Evolutionary conservation across 1,140 invertebrate species (phyloP).

Genomic region (Zophobas atratus): DNA sequence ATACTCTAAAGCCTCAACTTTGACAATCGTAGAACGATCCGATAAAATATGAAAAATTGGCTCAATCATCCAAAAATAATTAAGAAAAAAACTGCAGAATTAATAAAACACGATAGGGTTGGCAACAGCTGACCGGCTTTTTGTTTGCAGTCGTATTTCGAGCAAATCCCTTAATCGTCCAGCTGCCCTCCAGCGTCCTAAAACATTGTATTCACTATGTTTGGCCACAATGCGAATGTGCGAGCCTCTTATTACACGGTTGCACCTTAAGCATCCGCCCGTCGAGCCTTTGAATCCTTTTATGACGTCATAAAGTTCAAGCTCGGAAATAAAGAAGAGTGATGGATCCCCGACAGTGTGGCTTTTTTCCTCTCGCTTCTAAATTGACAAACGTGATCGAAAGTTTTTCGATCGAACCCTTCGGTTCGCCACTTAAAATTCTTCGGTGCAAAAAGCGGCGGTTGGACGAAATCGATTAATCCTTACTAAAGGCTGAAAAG

Average conservation of each 20-base stretch:
- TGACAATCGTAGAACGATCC: no score
- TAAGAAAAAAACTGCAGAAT: no score
- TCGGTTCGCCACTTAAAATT: slow-evolving; percentile 12
- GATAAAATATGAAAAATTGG: no score
- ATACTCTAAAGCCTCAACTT: no score
- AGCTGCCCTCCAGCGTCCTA: background rate
- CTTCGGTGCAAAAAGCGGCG: slow-evolving; percentile 15
- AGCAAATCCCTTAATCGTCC: slow-evolving; percentile 6
- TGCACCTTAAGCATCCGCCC: background rate
- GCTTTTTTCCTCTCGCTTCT: background rate
- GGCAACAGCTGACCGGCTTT: no score
- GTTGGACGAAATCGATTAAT: slow-evolving; percentile 26
- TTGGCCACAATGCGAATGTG: background rate
- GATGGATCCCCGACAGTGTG: background rate
- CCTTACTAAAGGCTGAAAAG: slow-evolving; percentile 33
- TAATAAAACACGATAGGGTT: no score
- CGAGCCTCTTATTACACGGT: slow-evolving; percentile 24
- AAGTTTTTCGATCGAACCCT: slow-evolving; percentile 14
- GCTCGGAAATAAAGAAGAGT: background rate
- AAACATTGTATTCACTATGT: slow-evolving; percentile 20
- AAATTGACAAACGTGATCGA: background rate
- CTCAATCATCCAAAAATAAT: no score
- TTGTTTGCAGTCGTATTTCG: background rate
- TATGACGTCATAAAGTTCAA: slow-evolving; percentile 14
- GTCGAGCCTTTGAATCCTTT: slow-evolving; percentile 5